Evolutionary conservation across 37 sponge, comb jelly and placozoan species (phyloP).

Genomic region (Agelas oroides): DNA sequence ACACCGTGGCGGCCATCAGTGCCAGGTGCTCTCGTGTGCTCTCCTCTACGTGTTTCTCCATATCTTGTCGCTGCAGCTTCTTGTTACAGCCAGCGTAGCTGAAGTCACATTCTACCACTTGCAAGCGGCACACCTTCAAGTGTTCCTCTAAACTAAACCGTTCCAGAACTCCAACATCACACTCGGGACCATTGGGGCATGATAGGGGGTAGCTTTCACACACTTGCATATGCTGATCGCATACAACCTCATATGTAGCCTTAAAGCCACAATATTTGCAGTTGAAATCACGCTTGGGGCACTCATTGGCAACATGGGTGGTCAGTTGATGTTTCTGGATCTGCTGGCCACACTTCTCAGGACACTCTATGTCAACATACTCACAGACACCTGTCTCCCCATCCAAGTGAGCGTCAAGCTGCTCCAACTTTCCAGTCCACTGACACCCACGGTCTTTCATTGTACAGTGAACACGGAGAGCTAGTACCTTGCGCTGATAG

Average conservation of each 20-base stretch:
- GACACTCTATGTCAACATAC: slow-evolving; percentile 30
- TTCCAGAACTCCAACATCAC: not conserved
- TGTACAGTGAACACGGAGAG: not conserved
- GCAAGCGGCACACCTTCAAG: slow-evolving; percentile 3
- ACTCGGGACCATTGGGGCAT: slow-evolving; percentile 19
- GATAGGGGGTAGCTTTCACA: slow-evolving; percentile 3
- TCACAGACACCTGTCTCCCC: slow-evolving; percentile 1
- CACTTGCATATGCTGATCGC: not conserved
- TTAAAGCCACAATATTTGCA: slow-evolving; percentile 22
- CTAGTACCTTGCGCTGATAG: slow-evolving; percentile 1
- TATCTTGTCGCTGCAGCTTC: slow-evolving; percentile 1
- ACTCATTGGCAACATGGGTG: not conserved
- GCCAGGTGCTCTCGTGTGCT: not conserved
- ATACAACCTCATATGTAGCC: slow-evolving; percentile 1
- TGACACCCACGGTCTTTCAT: slow-evolving; percentile 15
- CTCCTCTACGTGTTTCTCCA: too few species aligned
- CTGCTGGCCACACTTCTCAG: slow-evolving; percentile 11
- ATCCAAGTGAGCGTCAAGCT: slow-evolving; percentile 8
- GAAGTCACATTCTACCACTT: slow-evolving; percentile 10
- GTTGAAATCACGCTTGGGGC: not conserved
- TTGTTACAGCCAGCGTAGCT: slow-evolving; percentile 21
- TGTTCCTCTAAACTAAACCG: slow-evolving; percentile 8
- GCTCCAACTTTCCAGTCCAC: slow-evolving; percentile 11
- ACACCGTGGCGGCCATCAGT: not conserved
- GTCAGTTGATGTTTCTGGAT: not conserved